Percentiles rank a stretch among this genome's conserved stretches.
These are phyloP conservation scores for Drosophila ironensis DNA, from an alignment of 1,140 invertebrate genomes.

Conservation along the genomic window DNA sequence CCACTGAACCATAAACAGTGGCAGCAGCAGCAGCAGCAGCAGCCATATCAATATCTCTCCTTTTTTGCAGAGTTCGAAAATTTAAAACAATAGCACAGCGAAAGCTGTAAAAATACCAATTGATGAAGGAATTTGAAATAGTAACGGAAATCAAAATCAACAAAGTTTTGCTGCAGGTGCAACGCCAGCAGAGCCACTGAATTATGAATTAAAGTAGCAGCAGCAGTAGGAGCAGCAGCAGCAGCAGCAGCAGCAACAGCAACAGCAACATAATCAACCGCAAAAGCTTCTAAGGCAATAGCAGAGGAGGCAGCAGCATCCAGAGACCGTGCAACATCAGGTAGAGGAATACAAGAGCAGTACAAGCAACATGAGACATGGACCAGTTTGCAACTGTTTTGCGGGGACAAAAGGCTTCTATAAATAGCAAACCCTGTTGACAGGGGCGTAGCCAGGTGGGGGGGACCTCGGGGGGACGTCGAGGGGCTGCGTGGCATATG, in stretches of 20 bases:
- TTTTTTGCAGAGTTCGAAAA: neutral
- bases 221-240: neutral
- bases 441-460: neutral
- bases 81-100: neutral
- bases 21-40: constrained; percentile 10
- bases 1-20: constrained; percentile 17
- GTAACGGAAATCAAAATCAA: constrained; percentile 15
- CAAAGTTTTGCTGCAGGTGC: constrained; percentile 19
- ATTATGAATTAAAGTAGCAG: constrained; percentile 23
- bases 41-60: constrained; percentile 19
- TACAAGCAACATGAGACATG: constrained; percentile 20
- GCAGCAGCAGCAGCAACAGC: neutral
- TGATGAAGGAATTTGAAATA: neutral
- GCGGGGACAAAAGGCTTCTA: constrained; percentile 64
- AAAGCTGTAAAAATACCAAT: neutral
- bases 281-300: constrained; percentile 7
- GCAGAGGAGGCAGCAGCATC: constrained; percentile 7
- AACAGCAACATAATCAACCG: constrained; percentile 17
- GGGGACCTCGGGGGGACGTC: neutral
- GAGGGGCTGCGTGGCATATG: neutral
- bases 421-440: constrained; percentile 58
- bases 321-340: constrained; percentile 4
- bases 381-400: constrained; percentile 37
- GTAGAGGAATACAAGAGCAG: constrained; percentile 6
- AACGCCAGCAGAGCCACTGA: neutral